phyloP scores from a whole-genome alignment of 2,797 vertebrate genomes.

The Mallotus villosus region DNA sequence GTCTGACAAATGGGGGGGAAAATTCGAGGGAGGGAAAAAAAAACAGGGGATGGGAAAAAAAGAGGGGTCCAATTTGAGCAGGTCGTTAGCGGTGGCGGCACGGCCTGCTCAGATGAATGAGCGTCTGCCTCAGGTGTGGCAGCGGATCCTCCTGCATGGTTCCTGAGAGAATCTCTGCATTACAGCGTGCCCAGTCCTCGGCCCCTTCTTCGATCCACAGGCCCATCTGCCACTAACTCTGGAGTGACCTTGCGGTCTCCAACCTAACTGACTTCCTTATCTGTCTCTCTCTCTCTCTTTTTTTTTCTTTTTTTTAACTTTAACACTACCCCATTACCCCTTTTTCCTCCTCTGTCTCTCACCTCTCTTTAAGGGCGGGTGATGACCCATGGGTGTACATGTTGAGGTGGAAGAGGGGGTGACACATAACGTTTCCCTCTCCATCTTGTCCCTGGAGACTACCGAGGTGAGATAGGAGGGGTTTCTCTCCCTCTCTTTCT shows the following conservation, averaged over 20 bases:
- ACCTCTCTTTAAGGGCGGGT: not conserved
- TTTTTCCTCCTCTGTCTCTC: not conserved
- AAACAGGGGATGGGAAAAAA: not conserved
- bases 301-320: not conserved
- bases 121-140: constrained; percentile 65
- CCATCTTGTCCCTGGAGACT: constrained; percentile 49
- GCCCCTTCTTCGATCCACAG: not conserved
- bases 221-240: constrained; percentile 17
- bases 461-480: constrained; percentile 33
- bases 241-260: constrained; percentile 64
- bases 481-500: not conserved
- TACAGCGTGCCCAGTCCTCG: constrained; percentile 33
- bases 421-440: constrained; percentile 25
- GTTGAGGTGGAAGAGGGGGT: constrained; percentile 2
- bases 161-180: constrained; percentile 51
- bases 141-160: constrained; percentile 52
- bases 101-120: constrained; percentile 57
- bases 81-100: constrained; percentile 64
- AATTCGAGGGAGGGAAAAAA: constrained; percentile 36
- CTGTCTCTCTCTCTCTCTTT: not conserved
- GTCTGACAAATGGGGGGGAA: constrained; percentile 72
- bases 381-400: not conserved
- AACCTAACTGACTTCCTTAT: not conserved
- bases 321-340: not conserved
- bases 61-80: constrained; percentile 60